phyloP scores from a whole-genome alignment of 2,888 invertebrate genomes.

The Zaprionus bogoriensis region DNA sequence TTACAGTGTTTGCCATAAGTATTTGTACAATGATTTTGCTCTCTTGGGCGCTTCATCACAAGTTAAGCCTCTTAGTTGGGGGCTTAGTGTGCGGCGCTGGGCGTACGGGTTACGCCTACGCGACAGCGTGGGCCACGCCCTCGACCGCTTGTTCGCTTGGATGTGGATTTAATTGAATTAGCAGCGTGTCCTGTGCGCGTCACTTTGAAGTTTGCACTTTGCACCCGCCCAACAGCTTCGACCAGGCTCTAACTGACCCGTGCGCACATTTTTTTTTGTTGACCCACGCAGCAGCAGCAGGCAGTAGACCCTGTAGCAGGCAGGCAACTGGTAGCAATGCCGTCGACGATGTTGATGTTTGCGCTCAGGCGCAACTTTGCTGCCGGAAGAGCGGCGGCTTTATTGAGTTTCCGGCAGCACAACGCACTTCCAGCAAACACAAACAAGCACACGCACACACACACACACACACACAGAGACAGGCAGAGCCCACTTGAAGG shows the following conservation, averaged over 20 bases:
- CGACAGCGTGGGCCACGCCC: neutral
- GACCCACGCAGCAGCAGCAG: slow-evolving; percentile 46
- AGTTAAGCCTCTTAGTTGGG: slow-evolving; percentile 50
- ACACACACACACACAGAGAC: neutral
- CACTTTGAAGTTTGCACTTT: slow-evolving; percentile 72
- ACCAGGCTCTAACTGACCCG: slow-evolving; percentile 19
- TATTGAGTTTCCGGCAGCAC: slow-evolving; percentile 59
- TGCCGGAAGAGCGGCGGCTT: slow-evolving; percentile 54
- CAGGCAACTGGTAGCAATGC: too few species aligned
- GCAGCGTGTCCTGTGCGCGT: slow-evolving; percentile 64
- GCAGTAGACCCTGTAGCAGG: neutral
- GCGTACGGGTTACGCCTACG: neutral
- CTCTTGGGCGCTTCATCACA: slow-evolving; percentile 39
- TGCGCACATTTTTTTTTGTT: slow-evolving; percentile 34
- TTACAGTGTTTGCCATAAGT: slow-evolving; percentile 47
- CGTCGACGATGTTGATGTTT: slow-evolving; percentile 62
- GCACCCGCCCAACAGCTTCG: slow-evolving; percentile 38
- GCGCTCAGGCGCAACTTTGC: slow-evolving; percentile 55
- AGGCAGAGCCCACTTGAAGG: slow-evolving; percentile 38
- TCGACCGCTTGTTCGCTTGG: slow-evolving; percentile 4
- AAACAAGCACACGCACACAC: neutral
- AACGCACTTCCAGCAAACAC: slow-evolving; percentile 30
- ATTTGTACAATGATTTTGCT: slow-evolving; percentile 54
- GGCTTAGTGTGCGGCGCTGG: neutral
- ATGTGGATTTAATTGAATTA: slow-evolving; percentile 73